Evolutionary conservation across 2,888 invertebrate genomes (phyloP), one percentile per base, ranked within the genome.

Genomic region (Amphimallon solstitiale): DNA sequence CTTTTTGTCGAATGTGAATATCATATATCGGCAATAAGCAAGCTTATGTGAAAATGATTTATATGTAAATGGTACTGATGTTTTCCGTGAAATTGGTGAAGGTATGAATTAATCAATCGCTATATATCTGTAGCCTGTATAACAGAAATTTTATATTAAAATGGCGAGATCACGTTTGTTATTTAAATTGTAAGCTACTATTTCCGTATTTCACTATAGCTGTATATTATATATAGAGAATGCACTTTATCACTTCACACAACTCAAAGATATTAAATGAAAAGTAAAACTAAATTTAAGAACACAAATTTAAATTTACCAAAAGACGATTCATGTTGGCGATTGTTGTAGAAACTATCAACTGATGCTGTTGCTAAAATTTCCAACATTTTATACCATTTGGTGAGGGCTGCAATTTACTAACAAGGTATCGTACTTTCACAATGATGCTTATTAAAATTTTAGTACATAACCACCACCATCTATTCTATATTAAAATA

Each of bases 391-490:
- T 43, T 59, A 59, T 59, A 43, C 56, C 19, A 40, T 59, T 43
- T 29, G 43, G 56, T 23, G 56, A 59, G 43, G 45, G 40, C 21
- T 40, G 48, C 2, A 23, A 5, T 23, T 12, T 21, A 21, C n/a
- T 10, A 1, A 37, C 12, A 38, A 19, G 19, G 7, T 12, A 23
- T 56, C 23, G 48, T n/a, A 43, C 56, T 59, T 59, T 59, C 56
- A 59, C 56, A 59, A 59, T 59, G 12, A 29, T 14, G 29, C 29
- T 59, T 43, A 43, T 43, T 43, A 59, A 59, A 59, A 59, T 43
- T 59, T 59, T 43, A 59, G 56, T 43, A 43, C 56, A 59, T 40
- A 38, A 54, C 48, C 48, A 23, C 56, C 56, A 59, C 40, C 56
- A 45, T 19, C 7, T 17, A 15, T 15, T 6, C 1, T 14, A 5